Percentiles rank a stretch among this genome's conserved stretches.
These are phyloP conservation scores for Hydrozoanthus tunicans DNA, from an alignment of 64 coral and sea anemone genomes.

Conservation along the genomic window DNA sequence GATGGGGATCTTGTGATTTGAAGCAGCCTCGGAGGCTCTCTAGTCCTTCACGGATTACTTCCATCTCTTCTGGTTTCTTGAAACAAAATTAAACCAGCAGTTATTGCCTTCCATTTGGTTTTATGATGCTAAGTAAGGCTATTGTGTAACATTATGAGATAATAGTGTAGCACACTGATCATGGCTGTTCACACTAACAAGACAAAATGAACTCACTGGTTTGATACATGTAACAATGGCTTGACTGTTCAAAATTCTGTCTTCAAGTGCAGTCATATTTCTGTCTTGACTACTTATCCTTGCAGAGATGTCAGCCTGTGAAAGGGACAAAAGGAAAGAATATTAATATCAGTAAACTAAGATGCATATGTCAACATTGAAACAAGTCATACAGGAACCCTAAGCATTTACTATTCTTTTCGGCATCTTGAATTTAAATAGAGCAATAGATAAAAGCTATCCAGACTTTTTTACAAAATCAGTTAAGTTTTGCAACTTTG, in stretches of 20 bases:
- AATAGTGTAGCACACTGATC: neutral
- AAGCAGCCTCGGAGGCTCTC: slow-evolving; percentile 77
- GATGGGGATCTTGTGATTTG: slow-evolving; percentile 74
- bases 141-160: neutral
- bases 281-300: slow-evolving; percentile 78
- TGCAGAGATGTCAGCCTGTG: slow-evolving; percentile 75
- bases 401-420: too few relatives aligned
- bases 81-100: too few relatives aligned
- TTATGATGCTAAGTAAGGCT: too few relatives aligned
- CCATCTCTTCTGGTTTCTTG: slow-evolving; percentile 87
- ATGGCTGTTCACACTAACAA: neutral
- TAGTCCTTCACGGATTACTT: slow-evolving; percentile 79
- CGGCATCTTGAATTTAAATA: too few relatives aligned
- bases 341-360: too few relatives aligned
- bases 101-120: too few relatives aligned
- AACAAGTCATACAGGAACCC: too few relatives aligned
- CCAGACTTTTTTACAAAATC: too few relatives aligned
- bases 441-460: too few relatives aligned
- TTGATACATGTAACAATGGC: slow-evolving; percentile 23
- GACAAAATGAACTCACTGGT: slow-evolving; percentile 21
- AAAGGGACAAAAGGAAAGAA: neutral
- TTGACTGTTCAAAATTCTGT: slow-evolving; percentile 79
- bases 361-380: neutral
- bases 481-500: too few relatives aligned
- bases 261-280: slow-evolving; percentile 82